Conservation (phyloP, 1,140 invertebrate genomes). For the Tenebrio molitor region DNA sequence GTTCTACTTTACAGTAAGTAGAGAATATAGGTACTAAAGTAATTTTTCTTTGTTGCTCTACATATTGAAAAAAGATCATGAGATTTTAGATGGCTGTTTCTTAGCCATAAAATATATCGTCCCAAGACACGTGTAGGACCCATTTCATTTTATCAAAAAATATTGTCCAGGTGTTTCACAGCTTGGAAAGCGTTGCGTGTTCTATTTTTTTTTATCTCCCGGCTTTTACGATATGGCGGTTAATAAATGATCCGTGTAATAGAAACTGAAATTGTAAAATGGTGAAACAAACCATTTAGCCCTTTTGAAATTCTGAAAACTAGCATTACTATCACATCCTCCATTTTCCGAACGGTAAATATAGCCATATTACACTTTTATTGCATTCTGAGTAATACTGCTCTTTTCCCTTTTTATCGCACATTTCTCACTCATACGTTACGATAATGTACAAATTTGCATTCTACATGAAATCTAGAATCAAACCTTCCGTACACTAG, state of each 20-base stretch:
- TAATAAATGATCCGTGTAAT: slow-evolving; percentile 16
- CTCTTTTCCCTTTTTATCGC: background rate
- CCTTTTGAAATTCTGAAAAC: slow-evolving; percentile 10
- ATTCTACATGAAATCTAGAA: no score
- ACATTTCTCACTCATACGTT: no score
- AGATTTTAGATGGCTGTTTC: no score
- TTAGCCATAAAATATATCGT: no score
- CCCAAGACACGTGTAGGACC: background rate
- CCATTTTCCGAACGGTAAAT: slow-evolving; percentile 17
- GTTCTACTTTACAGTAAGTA: no score
- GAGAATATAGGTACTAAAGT: no score
- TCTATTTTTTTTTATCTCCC: background rate
- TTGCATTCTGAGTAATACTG: no score
- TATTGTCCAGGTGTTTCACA: background rate
- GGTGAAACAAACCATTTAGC: slow-evolving; percentile 7
- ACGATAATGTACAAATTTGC: no score
- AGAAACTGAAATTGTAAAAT: slow-evolving; percentile 19
- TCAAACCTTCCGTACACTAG: no score
- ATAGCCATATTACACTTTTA: slow-evolving; percentile 16
- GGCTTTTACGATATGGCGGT: slow-evolving; percentile 17
- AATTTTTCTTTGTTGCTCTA: no score
- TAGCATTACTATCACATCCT: slow-evolving; percentile 20
- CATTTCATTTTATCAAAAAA: slow-evolving; percentile 26
- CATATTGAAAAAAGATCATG: no score
- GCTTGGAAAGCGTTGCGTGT: background rate